Conservation (phyloP, 1,140 invertebrate genomes). For the Drosophila subpulchrella region DNA sequence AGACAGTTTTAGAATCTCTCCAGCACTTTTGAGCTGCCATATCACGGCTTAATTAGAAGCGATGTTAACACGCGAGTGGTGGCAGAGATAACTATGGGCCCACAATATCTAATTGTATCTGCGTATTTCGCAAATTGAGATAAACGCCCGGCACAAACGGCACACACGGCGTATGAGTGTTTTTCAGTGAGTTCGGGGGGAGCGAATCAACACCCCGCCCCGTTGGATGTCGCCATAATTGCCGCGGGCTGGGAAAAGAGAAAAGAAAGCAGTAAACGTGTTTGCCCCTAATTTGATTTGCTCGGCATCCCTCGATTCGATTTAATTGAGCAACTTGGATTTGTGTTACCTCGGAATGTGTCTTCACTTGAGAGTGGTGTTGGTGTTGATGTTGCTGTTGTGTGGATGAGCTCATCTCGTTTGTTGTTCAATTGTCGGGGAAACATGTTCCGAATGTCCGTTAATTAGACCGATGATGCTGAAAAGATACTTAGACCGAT, state of each 20-base stretch:
- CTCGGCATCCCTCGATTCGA: slow-evolving; percentile 17
- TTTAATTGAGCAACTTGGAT: slow-evolving; percentile 64
- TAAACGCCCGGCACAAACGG: slow-evolving; percentile 47
- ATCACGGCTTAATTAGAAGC: slow-evolving; percentile 59
- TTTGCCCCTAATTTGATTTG: slow-evolving; percentile 76
- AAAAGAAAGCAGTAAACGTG: slow-evolving; percentile 60
- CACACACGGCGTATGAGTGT: slow-evolving; percentile 41
- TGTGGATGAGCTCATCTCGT: slow-evolving; percentile 60
- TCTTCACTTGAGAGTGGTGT: slow-evolving; percentile 7
- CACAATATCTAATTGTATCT: slow-evolving; percentile 51
- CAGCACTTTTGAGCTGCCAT: slow-evolving; percentile 6
- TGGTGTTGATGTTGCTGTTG: neutral
- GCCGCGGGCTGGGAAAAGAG: slow-evolving; percentile 28
- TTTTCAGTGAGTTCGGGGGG: slow-evolving; percentile 1
- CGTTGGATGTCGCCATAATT: slow-evolving; percentile 48
- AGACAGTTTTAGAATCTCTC: neutral
- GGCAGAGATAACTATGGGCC: slow-evolving; percentile 25
- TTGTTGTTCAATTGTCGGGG: slow-evolving; percentile 52
- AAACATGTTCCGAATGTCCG: slow-evolving; percentile 45
- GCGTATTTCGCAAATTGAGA: slow-evolving; percentile 66
- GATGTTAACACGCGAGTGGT: slow-evolving; percentile 68
- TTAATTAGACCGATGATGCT: slow-evolving; percentile 47
- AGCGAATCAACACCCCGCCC: slow-evolving; percentile 1
- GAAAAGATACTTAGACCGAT: slow-evolving; percentile 9
- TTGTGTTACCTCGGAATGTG: slow-evolving; percentile 37